A percentile compares a stretch with the other conserved stretches of the same genome.
These are phyloP conservation scores for Noctilio leporinus DNA, from an alignment of 2,113 vertebrate species.

Conservation along the genomic window DNA sequence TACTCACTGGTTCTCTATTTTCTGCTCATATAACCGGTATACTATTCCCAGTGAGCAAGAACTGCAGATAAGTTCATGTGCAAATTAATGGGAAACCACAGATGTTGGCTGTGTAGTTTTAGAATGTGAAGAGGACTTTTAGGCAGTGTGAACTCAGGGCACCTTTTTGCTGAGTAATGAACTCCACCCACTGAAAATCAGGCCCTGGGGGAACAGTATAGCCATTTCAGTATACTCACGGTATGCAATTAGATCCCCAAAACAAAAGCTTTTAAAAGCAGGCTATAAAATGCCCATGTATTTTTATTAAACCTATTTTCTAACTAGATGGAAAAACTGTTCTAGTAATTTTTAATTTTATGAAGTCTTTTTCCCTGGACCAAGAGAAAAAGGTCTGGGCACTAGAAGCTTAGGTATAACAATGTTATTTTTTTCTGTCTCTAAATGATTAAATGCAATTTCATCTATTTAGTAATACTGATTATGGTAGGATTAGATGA, in stretches of 20 bases:
- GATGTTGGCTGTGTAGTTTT: neutral
- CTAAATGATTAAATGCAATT: slow-evolving; percentile 45
- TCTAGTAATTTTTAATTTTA: slow-evolving; percentile 48
- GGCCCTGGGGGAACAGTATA: neutral
- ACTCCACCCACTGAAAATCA: slow-evolving; percentile 26
- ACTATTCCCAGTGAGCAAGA: slow-evolving; percentile 33
- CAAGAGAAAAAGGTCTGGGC: neutral
- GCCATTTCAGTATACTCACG: neutral
- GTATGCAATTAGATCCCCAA: neutral
- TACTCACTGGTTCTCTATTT: slow-evolving; percentile 59
- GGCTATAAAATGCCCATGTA: neutral
- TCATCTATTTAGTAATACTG: slow-evolving; percentile 21
- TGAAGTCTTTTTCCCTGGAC: neutral
- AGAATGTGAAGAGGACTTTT: neutral
- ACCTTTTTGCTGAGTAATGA: slow-evolving; percentile 29
- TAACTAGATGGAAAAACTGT: neutral
- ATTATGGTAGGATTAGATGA: neutral
- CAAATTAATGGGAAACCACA: slow-evolving; percentile 40
- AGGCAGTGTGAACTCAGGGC: neutral
- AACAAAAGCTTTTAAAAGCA: slow-evolving; percentile 41
- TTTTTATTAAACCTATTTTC: slow-evolving; percentile 37
- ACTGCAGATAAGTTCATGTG: slow-evolving; percentile 43
- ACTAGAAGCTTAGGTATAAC: slow-evolving; percentile 23
- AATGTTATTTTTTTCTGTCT: slow-evolving; percentile 17
- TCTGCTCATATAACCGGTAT: slow-evolving; percentile 55